Evolutionary conservation across 2,888 invertebrate species (phyloP), one percentile per base, ranked within the genome.

Genomic region (Epinotia ramella): DNA sequence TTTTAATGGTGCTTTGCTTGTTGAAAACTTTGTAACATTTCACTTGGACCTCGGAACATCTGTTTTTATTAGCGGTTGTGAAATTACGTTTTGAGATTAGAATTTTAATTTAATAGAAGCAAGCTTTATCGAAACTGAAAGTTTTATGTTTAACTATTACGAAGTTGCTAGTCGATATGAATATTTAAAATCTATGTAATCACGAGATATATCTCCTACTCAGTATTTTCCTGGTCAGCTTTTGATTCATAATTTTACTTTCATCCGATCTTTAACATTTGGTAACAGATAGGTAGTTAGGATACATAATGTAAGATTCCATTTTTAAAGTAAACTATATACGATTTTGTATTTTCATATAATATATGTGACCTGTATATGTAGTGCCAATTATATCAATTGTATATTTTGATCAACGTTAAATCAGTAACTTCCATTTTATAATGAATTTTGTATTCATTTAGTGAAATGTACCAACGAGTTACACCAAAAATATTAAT

Each of bases 351-450:
- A 92, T 90, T 90, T 90, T 91, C 88, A 87, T 91, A 89, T 84
- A 84, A 83, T 88, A 84, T 86, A 84, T 86, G 90, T 90, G 91
- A 93, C 90, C 90, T 92, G 90, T 87, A 82, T 91, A 87, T 86
- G 91, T 94, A 93, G 94, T 94, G 93, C 94, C 94, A 94, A 94
- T 88, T 85, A 86, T 87, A 85, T 82, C 80, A 79, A 83, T 82
- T 88, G 86, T 89, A 88, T 86, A 86, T 86, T 87, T 84, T 84
- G 78, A 82, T 83, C 79, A 80, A 80, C 77, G 69, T 80, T 79
- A 80, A 83, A 84, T 80, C 79, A 79, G 80, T 85, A 85, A 85
- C 88, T 89, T 88, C 88, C 87, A 88, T 86, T 86, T 85, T 84
- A 79, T 84, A 84, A 81, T 84, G 82, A 84, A 84, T 83, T 73